Percentiles rank a stretch among this genome's conserved stretches.
Evolutionary conservation across 2,888 invertebrate genomes (phyloP).

Genomic region (Epinotia brunnichana): DNA sequence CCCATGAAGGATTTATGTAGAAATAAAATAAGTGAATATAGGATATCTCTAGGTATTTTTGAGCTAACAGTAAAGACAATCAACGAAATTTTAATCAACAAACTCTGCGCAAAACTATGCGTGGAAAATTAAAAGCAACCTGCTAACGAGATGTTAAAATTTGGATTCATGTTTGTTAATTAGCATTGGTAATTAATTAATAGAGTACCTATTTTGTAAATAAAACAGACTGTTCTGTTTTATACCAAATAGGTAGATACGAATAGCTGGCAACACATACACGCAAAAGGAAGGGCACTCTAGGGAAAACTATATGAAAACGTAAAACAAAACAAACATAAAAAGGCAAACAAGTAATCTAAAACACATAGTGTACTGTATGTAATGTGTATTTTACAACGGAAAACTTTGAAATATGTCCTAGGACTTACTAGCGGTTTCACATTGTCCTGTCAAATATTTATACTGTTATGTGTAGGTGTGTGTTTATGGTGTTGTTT

Average conservation of each 20-base stretch:
- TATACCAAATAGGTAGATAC: background rate
- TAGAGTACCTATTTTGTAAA: background rate
- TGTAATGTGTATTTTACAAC: background rate
- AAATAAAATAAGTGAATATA: too few species aligned
- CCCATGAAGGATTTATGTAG: too few species aligned
- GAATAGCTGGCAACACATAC: background rate
- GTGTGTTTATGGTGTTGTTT: too few species aligned
- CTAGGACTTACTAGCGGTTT: background rate
- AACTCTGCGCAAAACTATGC: slow-evolving; percentile 1
- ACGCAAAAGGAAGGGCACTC: background rate
- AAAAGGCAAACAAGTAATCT: background rate
- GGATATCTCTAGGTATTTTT: too few species aligned
- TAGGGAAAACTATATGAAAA: background rate
- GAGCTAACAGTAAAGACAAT: background rate
- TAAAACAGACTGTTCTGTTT: background rate
- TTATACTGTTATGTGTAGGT: background rate
- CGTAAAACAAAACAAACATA: background rate
- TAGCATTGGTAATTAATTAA: slow-evolving; percentile 18
- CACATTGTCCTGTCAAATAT: background rate
- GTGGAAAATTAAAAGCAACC: slow-evolving; percentile 15
- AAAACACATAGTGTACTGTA: background rate
- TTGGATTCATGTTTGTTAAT: slow-evolving; percentile 45
- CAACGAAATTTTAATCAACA: slow-evolving; percentile 4
- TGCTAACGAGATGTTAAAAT: slow-evolving; percentile 48
- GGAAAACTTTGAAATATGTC: background rate